phyloP scores from a whole-genome alignment of 2,888 invertebrate species.

The Catocala fraxini region DNA sequence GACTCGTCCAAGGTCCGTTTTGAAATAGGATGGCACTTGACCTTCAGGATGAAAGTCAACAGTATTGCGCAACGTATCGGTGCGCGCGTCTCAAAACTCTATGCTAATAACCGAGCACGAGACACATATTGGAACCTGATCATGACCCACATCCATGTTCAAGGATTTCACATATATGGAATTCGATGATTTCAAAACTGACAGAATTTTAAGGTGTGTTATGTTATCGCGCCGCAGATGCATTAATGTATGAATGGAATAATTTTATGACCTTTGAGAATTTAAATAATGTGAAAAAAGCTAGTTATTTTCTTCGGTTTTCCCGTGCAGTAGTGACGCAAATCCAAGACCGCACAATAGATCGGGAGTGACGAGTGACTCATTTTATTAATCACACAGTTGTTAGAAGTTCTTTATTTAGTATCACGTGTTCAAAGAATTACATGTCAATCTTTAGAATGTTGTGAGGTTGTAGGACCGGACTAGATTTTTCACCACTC shows the following conservation, averaged over 20 bases:
- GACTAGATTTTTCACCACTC: slow-evolving; percentile 79
- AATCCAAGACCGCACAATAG: slow-evolving; percentile 46
- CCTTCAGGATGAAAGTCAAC: slow-evolving; percentile 88
- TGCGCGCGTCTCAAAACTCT: slow-evolving; percentile 75
- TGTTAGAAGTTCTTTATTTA: slow-evolving; percentile 35
- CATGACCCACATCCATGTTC: slow-evolving; percentile 86
- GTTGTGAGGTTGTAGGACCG: slow-evolving; percentile 63
- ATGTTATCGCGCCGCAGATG: slow-evolving; percentile 69
- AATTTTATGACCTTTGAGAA: slow-evolving; percentile 41
- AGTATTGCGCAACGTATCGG: slow-evolving; percentile 82
- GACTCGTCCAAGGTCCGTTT: slow-evolving; percentile 83
- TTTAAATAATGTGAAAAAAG: slow-evolving; percentile 32
- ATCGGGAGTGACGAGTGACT: slow-evolving; percentile 53
- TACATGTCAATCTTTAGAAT: slow-evolving; percentile 48
- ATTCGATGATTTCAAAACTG: slow-evolving; percentile 83
- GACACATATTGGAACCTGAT: slow-evolving; percentile 83
- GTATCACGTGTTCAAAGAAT: slow-evolving; percentile 44
- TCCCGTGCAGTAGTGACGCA: slow-evolving; percentile 54
- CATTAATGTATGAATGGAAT: slow-evolving; percentile 59
- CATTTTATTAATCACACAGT: slow-evolving; percentile 54
- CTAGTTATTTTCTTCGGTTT: slow-evolving; percentile 55
- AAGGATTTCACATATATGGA: slow-evolving; percentile 87
- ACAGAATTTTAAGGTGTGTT: slow-evolving; percentile 75
- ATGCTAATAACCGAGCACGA: slow-evolving; percentile 84
- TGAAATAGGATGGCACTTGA: slow-evolving; percentile 88